phyloP scores from a whole-genome alignment of 1,140 invertebrate genomes.

The Oncopodura yosiiana region DNA sequence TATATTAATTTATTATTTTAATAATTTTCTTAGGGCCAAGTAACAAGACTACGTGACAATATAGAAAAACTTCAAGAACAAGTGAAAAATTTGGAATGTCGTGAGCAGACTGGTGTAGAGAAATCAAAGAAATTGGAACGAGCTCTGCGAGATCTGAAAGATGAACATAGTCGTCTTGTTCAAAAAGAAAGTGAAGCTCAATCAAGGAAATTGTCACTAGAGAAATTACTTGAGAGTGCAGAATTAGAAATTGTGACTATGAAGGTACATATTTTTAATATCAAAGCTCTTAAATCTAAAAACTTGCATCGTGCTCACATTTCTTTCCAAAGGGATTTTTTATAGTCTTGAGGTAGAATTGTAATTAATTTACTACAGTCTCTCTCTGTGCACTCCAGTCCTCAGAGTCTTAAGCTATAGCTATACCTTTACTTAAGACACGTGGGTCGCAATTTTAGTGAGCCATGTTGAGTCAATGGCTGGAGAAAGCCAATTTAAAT shows the following conservation, averaged over 20 bases:
- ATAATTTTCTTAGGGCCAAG: conserved; percentile 49
- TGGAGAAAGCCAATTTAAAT: no score
- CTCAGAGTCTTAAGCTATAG: no score
- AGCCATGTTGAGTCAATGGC: no score
- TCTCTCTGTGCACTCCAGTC: no score
- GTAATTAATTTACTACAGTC: no score
- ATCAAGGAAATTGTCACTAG: conserved; percentile 56
- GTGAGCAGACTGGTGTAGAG: conserved; percentile 67
- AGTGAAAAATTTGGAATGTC: conserved; percentile 53
- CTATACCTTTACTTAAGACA: no score
- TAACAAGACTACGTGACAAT: conserved; percentile 68
- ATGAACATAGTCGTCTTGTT: conserved; percentile 54
- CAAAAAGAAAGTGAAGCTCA: conserved; percentile 60
- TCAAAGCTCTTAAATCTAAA: no score
- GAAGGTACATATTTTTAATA: no score
- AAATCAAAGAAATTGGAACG: conserved; percentile 60
- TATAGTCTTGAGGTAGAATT: no score
- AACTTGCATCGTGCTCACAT: no score
- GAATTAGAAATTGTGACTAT: conserved; percentile 54
- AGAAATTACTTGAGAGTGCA: conserved; percentile 55
- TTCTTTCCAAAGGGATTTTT: no score
- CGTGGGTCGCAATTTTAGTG: no score
- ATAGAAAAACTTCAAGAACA: conserved; percentile 69
- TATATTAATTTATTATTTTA: neutral
- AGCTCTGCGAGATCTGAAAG: conserved; percentile 56